Evolutionary conservation across 2,888 invertebrate genomes (phyloP).

Genomic region (Dynastes tityus): DNA sequence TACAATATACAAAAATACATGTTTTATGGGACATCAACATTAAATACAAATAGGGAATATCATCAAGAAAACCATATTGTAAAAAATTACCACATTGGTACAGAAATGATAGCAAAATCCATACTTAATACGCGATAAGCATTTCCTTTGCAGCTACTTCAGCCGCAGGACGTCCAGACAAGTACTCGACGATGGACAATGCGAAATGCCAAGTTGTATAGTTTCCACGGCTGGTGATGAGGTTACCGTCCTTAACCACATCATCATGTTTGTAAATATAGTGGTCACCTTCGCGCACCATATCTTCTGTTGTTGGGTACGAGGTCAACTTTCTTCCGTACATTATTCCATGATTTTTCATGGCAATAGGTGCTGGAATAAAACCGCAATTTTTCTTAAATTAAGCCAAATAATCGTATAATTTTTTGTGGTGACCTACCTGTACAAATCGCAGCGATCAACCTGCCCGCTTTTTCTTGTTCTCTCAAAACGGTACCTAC

Average conservation of each 20-base stretch:
- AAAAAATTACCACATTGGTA: too few relatives aligned
- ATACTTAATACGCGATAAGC: slow-evolving; percentile 67
- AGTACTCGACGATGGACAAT: slow-evolving; percentile 81
- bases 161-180: slow-evolving; percentile 81
- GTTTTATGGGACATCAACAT: too few relatives aligned
- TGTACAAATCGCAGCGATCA: slow-evolving; percentile 58
- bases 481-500: slow-evolving; percentile 57
- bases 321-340: slow-evolving; percentile 55
- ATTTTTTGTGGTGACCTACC: slow-evolving; percentile 48
- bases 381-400: too few relatives aligned
- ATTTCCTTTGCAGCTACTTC: slow-evolving; percentile 81
- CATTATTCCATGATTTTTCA: slow-evolving; percentile 56
- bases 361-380: slow-evolving; percentile 55
- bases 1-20: too few relatives aligned
- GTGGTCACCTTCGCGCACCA: slow-evolving; percentile 56
- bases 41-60: too few relatives aligned
- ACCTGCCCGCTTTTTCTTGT: slow-evolving; percentile 56
- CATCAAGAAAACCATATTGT: too few relatives aligned
- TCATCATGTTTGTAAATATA: slow-evolving; percentile 58
- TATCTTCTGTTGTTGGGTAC: slow-evolving; percentile 54
- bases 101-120: too few relatives aligned
- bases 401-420: too few relatives aligned
- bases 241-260: slow-evolving; percentile 73
- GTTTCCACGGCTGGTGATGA: slow-evolving; percentile 89
- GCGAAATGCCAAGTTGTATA: slow-evolving; percentile 95